Base-by-base conservation (phyloP, 2,113 vertebrate genomes). In the Tachysurus fulvidraco region DNA sequence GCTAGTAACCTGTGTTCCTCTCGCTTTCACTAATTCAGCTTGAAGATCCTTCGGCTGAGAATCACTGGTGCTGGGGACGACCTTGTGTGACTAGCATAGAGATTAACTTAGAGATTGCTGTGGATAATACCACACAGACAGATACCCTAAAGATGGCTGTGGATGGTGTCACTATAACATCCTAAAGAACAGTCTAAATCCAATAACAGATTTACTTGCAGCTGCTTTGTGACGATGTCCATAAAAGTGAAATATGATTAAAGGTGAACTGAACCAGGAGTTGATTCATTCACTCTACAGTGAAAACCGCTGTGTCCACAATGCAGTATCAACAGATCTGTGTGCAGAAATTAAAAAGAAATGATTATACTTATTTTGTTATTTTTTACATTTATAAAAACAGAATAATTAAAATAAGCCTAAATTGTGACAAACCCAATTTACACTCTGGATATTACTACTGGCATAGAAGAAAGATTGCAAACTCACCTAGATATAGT, bases 401-500 rank as follows among this genome's bases (percentile, higher is more conserved):
- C 46, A 73, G 16, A 74, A 74, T 3, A 78, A 60, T 59, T 62
- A 59, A 7, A 21, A 60, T 6, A 60, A 60, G 16, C 36, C 41
- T 44, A 36, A 9, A 62, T 62, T 25, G 57, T 59, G 57, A 25
- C 23, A 9, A 62, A 10, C 46, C 25, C 8, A 11, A 10, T n/a
- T n/a, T 25, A 6, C 25, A 25, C 60, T 67, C 14, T 67, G 65
- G 12, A 7, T 44, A 41, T 44, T 41, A 71, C 16, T 44, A 71
- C 8, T 21, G 16, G 10, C 44, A 44, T 23, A 73, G 8, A 21
- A 30, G 3, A 21, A 65, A 81, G n/a, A 69, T 25, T 17, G 8
- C 44, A 23, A 28, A 83, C 86, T 83, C 50, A 81, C 86, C 69
- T n/a, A 74, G 30, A 55, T 21, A 54, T 23, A 46, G 13, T 52